Evolutionary conservation across 2,888 invertebrate species (phyloP), one percentile per base, ranked within the genome.

Genomic region (Tanypteryx hageni): DNA sequence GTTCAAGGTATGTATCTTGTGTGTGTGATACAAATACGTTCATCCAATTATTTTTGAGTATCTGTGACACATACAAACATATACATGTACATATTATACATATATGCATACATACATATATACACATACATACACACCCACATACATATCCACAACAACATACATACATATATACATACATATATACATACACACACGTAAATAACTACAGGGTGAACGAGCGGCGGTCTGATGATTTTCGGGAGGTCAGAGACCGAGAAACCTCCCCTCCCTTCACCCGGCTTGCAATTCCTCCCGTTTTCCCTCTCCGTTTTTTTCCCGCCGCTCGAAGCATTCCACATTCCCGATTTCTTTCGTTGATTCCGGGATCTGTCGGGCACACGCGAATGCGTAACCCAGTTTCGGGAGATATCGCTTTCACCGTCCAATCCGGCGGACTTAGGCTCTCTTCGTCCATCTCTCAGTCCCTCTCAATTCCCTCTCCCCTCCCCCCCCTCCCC

Each of bases 301-400:
- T 85, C 57, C 22, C 22, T 22, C 22, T 85, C 22, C n/a, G 44
- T 83, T 83, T 56, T 83, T 83, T 44, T 57, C 56, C 56, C 10
- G 31, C 56, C 18, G 18, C 83, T 83, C 83, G 83, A 3, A 58
- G 85, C 85, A 22, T 57, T 58, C 27, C 84, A 9, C 84, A 44
- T 56, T 85, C 85, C 85, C 85, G 85, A 58, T 85, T 58, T 58
- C 57, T 58, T 86, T 86, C 86, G 61, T 86, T 31, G 61, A 86
- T 61, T 59, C 89, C 64, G 31, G 89, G 89, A 89, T 64, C 89
- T 64, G 89, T 68, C 89, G 64, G 64, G 9, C 59, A 22, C 64
- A 44, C 64, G 89, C 89, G 86, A 86, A 86, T 89, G 89, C 89
- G 64, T 89, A 89, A 89, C 89, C 89, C 89, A 89, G 89, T 68